Base-by-base conservation (phyloP, 2,888 invertebrate genomes). In the Epistrophella euchroma region DNA sequence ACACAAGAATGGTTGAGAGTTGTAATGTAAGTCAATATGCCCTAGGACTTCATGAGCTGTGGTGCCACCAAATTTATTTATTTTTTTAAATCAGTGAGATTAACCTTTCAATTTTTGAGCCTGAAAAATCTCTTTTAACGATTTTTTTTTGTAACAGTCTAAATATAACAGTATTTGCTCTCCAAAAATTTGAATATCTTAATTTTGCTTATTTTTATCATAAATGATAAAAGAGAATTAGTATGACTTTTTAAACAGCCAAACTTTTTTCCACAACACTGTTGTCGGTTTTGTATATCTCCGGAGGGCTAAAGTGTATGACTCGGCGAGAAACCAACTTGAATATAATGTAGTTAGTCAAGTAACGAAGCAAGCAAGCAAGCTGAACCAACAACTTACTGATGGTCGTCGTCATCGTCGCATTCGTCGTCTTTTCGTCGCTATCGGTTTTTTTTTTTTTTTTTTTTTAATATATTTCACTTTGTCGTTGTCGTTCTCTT, bases 401-500 rank as follows among this genome's bases (percentile, higher is more conserved):
- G 83, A 84, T 87, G 74, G 85, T 80, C 78, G 85, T 80, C 78
- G 88, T 88, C 83, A 73, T 81, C 81, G 68, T 68, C 82, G 22
- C 77, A 76, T 45, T 55, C 76, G 72, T 52, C 73, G 75, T 77
- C 55, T 90, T 89, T 89, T 90, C 90, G 90, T 90, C 90, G 89
- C 89, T 45, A 82, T 73, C 75, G 60, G 28, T 64, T 64, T 64
- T 37, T 17, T 56, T 56, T 28, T 55, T 28, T 55, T 28, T 15
- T 52, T 11, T 11, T 28, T 56, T 56, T 60, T 13, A 11, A 35
- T 66, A 47, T 17, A 47, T 47, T 64, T 43, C 5, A 60, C 62
- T 68, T 56, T 66, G 72, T 62, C 40, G 60, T 71, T 70, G 45
- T 80, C 76, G 70, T 70, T 68, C 47, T 50, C 35, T 35, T 71